Percentiles rank a stretch among this genome's conserved stretches.
phyloP scores from a whole-genome alignment of 2,113 vertebrate species.

The Dendropsophus ebraccatus region DNA sequence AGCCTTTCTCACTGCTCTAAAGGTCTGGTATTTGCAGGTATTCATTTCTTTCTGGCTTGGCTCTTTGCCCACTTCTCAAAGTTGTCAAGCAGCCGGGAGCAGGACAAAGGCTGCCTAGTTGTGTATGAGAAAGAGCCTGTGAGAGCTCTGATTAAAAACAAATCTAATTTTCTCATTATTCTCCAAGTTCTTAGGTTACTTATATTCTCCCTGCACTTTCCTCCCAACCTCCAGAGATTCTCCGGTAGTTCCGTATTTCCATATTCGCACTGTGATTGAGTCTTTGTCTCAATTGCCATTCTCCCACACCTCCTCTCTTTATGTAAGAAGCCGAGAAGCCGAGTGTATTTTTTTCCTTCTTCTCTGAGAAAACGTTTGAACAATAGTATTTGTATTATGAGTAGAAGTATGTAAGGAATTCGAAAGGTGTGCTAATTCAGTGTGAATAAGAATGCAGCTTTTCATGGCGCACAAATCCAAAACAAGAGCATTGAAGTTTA shows the following conservation, averaged over 20 bases:
- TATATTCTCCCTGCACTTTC: conserved; percentile 48
- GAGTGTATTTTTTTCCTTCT: conserved; percentile 17
- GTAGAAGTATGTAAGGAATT: conserved; percentile 66
- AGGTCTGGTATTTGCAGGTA: conserved; percentile 58
- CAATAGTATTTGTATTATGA: conserved; percentile 65
- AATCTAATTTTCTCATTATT: conserved; percentile 49
- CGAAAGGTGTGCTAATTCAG: conserved; percentile 63
- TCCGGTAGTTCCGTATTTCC: conserved; percentile 45
- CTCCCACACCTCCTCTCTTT: conserved; percentile 48
- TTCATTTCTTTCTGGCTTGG: conserved; percentile 62
- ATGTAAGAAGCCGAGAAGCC: conserved; percentile 38
- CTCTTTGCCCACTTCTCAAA: conserved; percentile 48
- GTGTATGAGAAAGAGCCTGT: conserved; percentile 53
- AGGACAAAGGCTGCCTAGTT: conserved; percentile 60
- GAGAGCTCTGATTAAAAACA: conserved; percentile 49
- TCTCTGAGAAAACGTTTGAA: conserved; percentile 58
- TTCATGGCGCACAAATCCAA: conserved; percentile 57
- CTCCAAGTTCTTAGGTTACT: conserved; percentile 50
- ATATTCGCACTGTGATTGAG: conserved; percentile 39
- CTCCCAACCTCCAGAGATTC: conserved; percentile 48
- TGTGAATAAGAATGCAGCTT: conserved; percentile 59
- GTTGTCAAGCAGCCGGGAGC: conserved; percentile 59
- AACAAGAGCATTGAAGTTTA: conserved; percentile 14
- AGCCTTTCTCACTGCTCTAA: conserved; percentile 35
- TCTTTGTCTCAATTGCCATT: conserved; percentile 50